Base-by-base conservation (phyloP, 2,113 vertebrate species). In the Elachura formosa region DNA sequence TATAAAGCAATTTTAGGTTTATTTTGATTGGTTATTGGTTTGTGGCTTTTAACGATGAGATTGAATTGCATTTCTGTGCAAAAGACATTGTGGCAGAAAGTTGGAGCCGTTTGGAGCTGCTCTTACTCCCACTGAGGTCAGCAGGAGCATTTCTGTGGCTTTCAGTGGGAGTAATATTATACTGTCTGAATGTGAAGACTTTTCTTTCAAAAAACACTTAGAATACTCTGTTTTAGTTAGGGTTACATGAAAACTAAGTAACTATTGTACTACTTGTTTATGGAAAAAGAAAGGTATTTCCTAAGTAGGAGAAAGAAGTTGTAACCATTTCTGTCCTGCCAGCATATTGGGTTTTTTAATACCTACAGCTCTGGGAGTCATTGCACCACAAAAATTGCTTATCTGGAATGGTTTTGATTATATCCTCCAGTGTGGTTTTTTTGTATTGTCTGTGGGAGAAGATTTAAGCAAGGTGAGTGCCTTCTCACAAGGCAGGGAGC, bases 101-200 rank as follows among this genome's bases (percentile, higher is more conserved):
- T 0, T 91, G 89, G 62, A 87, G 45, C 13, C 5, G 0, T 75
- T 94, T 90, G 56, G 48, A 68, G 12, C 34, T 68, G 43, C 49
- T 75, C 12, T 66, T 63, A 40, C 61, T 91, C 89, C 81, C 81
- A 72, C 94, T 72, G 87, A 85, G 91, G 81, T 89, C 93, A 94
- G 81, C 71, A 66, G 67, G 20, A 89, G 81, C 73, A 91, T 92
- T 95, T 89, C 77, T 94, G 89, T 95, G 93, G 87, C 87, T 95
- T 89, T 89, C 54, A 82, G 93, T 85, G 87, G 87, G 74, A 89
- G 89, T 84, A 94, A 75, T 0, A 0, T 81, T 92, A 56, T 6
- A 19, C 76, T 43, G 29, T 40, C n/a, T 89, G 69, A 90, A 80
- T 64, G 48, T n/a, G 36, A 81, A 89, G 61, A 59, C 52, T 86